Conservation (phyloP, 2,888 invertebrate species). For the Prenolepis imparis region DNA sequence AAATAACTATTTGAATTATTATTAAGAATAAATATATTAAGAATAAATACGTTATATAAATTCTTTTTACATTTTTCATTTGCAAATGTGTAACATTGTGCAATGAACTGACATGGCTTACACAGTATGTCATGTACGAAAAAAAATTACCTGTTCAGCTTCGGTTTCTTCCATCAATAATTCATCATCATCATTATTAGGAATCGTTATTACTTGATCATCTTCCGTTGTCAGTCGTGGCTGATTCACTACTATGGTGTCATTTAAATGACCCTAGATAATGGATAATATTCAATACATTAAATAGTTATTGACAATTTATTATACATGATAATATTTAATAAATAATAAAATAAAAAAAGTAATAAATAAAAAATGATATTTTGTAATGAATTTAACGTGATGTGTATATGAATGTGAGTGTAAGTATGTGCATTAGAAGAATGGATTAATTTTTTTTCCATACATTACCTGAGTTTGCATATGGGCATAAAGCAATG, state of each 20-base stretch:
- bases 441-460: background rate
- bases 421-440: background rate
- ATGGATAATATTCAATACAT: conserved; percentile 33
- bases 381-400: no score
- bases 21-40: conserved; percentile 21
- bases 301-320: background rate
- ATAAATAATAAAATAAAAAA: background rate
- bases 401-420: no score
- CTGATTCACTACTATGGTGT: conserved; percentile 94
- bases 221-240: conserved; percentile 90
- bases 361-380: no score
- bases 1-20: background rate
- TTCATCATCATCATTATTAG: conserved; percentile 82
- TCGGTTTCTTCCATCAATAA: conserved; percentile 83
- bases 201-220: conserved; percentile 86
- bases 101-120: background rate
- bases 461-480: conserved; percentile 87
- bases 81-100: background rate
- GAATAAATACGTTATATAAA: background rate
- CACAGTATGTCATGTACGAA: background rate
- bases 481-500: conserved; percentile 92
- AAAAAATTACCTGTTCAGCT: conserved; percentile 76
- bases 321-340: background rate
- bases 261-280: conserved; percentile 91
- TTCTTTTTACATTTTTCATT: background rate